Base-by-base conservation (phyloP, 1,140 invertebrate species). In the Oncopodura yosiiana region DNA sequence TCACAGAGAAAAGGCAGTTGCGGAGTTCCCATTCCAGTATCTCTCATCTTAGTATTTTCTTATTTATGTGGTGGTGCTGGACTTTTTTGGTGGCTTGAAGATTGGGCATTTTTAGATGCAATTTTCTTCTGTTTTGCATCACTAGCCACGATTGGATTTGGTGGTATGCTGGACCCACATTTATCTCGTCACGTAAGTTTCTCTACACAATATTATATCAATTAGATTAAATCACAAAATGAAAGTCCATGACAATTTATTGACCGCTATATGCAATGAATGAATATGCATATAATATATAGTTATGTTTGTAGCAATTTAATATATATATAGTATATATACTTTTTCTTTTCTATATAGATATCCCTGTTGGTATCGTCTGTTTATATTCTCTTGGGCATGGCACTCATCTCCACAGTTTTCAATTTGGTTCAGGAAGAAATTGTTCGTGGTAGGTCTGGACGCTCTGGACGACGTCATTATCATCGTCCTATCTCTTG, bases 371-470 rank as follows among this genome's bases (percentile, higher is more conserved):
- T 87, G 50, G 80, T 80, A 19, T 83, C 82, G 54, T 83, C 87
- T 18, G 74, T 89, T 23, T 98, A 96, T 69, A 86, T 98, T 41
- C 74, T 96, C 24, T 80, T 94, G 37, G 94, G 94, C 16, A 87
- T 97, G 79, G 88, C 92, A 4, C 77, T 97, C 48, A 83, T 96
- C 54, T 92, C 92, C 16, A 96, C 95, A 87, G 94, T 91, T 70
- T 95, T 94, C 72, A 93, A 90, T 69, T 74, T 97, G 39, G 87
- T 95, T 56, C 91, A 96, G 72, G 91, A 94, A 65, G 88, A 95
- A 70, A 81, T 94, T 62, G 80, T 86, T n/a, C 52, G 61, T 11
- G 38, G 53, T 12, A 32, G 45, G 24, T 50, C 56, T 11, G 65
- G 66, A 21, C 70, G 72, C 26, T 70, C 44, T 14, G n/a, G n/a